Evolutionary conservation across 1,140 invertebrate genomes (phyloP), one percentile per base, ranked within the genome.

Genomic region (Hirudo medicinalis): DNA sequence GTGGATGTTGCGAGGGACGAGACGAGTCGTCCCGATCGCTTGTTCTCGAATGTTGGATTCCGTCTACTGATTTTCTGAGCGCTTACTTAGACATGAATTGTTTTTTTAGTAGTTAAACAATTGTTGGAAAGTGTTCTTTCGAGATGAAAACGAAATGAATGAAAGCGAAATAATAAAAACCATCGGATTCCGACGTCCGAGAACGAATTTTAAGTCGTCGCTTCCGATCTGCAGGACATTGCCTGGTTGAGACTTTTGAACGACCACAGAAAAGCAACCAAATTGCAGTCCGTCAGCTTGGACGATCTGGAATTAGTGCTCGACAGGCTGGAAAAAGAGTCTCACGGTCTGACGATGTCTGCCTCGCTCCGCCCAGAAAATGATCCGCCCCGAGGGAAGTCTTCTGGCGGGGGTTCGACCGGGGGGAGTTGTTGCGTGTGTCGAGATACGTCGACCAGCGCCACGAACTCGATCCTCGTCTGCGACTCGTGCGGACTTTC

Each of bases 401-500:
- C 43, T 36, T 79, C 36, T 77, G 79, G 53, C 78, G 95, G 19
- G 94, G 97, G 20, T 25, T 25, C 22, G 57, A 25, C 29, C 11
- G 29, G 29, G 29, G 57, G 97, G 85, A 94, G 94, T 0, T 99
- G 95, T 81, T 96, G 91, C 78, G 96, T 99, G 76, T 88, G 87
- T 78, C 84, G 86, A 79, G 87, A 88, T 79, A 94, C 94, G 19
- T 94, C 97, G 79, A 97, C 94, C 82, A 90, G 94, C 78, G 97
- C 96, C 80, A 92, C 91, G 72, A 97, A 97, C 82, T 90, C 91
- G 53, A 91, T 92, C 77, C 85, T 99, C 49, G 98, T 98, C 82
- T 99, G 95, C 85, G 95, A 99, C 84, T 97, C 97, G 92, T 99
- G 95, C 82, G 97, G 98, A 84, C 83, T 99, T 40, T 93, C 95